Base-by-base conservation (phyloP, 2,888 invertebrate species). In the Boloria selene region DNA sequence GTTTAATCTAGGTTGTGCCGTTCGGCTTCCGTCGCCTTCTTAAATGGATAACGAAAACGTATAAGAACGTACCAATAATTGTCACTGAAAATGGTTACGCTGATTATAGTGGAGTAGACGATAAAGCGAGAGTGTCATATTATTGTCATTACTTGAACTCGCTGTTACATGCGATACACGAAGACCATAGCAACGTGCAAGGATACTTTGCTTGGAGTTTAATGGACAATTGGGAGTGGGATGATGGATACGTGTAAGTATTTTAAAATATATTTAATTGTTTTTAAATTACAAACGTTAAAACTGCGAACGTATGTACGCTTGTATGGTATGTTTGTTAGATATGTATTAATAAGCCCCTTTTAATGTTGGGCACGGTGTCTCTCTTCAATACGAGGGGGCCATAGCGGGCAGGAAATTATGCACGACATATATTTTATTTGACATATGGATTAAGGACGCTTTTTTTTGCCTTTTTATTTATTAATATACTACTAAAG, bases 201-300 rank as follows among this genome's bases (percentile, higher is more conserved):
- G 96, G 95, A 0, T 97, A 97, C 84, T 94, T 96, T 65, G 95
- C 95, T 7, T 97, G 97, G 96, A 96, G 96, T 77, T 85, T 97
- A 56, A 94, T 97, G 94, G 97, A 97, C 80, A 96, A 96, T 80
- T 96, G 95, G 81, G 97, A 97, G 85, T 97, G 97, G 97, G 93
- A 93, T 66, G 93, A 93, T 64, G 97, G 97, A 61, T 97, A 95
- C 83, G 93, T 94, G 94, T 95, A 92, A 94, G 94, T 93, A 74
- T 56, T 62, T 51, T 51, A 13, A 38, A 13, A 42, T 49, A 14
- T n/a, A 51, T 60, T 59, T 13, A 4, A n/a, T 26, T 16, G 3
- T n/a, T 45, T n/a, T n/a, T n/a, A n/a, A n/a, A n/a, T n/a, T n/a
- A n/a, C n/a, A n/a, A 53, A 18, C 13, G 13, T 13, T n/a, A 52